Evolutionary conservation across 2,888 invertebrate genomes (phyloP), one percentile per base, ranked within the genome.

Genomic region (Cacoxenus indagator): DNA sequence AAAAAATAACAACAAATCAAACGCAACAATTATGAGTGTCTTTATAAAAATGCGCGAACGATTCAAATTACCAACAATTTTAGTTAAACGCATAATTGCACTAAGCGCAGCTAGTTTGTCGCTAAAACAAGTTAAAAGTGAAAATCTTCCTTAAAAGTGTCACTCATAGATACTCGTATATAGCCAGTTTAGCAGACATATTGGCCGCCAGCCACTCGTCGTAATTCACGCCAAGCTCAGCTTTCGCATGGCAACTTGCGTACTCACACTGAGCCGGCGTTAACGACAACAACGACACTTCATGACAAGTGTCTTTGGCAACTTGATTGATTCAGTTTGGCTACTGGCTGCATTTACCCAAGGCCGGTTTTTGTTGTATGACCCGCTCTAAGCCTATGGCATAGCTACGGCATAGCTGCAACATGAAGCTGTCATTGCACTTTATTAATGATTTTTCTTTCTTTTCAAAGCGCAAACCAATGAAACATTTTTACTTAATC

Each of bases 81-180:
- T 43, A 45, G 8, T 45, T 24, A 62, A 62, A 19, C 43, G 61
- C 61, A 62, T 62, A 62, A 62, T 62, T 62, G 61, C 43, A 4
- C 3, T 8, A 19, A 55, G 26, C 8, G n/a, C 17, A 2, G n/a
- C 48, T 4, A 14, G 37, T 2, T 43, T 37, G 61, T 11, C 43
- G 37, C 24, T 22, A 9, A 62, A 62, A 62, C 61, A 26, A 62
- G 61, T 61, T 61, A 59, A 67, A 73, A 73, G 73, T 73, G 73
- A 72, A 67, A 43, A 74, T 74, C 74, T 68, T 72, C 72, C 74
- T 67, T 72, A 67, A 68, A 70, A 64, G 70, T 72, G 51, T 22
- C 51, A 19, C 17, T 1, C 2, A 37, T 2, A 37, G 37, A 37
- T 14, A n/a, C n/a, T n/a, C n/a, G n/a, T n/a, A 37, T 11, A 37